Percentiles rank a stretch among this genome's conserved stretches.
Conservation (phyloP, 2,888 invertebrate species). For the Danaus chrysippus region DNA sequence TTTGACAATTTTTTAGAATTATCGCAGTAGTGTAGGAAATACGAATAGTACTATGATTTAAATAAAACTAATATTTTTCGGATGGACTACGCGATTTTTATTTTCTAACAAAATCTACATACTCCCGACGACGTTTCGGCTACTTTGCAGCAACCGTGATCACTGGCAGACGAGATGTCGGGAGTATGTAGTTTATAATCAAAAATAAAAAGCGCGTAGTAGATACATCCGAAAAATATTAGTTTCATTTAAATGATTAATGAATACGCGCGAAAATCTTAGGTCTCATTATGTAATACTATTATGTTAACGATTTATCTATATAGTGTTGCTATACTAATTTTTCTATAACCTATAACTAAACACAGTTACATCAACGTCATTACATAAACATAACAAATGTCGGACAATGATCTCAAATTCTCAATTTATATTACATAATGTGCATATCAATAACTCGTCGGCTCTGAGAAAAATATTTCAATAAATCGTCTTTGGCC, state of each 20-base stretch:
- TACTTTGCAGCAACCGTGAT: no score
- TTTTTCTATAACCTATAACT: background rate
- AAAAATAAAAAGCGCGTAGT: no score
- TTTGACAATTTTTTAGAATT: no score
- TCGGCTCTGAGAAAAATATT: conserved; percentile 13
- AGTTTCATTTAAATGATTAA: background rate
- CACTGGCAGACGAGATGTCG: no score
- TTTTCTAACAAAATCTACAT: background rate
- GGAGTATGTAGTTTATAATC: no score
- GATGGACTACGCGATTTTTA: background rate
- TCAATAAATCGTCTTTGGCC: conserved; percentile 12
- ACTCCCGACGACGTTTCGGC: no score
- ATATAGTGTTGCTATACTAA: no score
- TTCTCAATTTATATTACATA: conserved; percentile 37
- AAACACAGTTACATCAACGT: conserved; percentile 18
- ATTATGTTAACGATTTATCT: background rate
- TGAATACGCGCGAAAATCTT: background rate
- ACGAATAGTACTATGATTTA: no score
- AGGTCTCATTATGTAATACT: background rate
- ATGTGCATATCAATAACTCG: conserved; percentile 41
- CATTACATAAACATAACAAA: conserved; percentile 40
- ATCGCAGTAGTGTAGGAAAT: no score
- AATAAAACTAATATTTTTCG: background rate
- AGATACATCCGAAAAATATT: no score
- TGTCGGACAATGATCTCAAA: conserved; percentile 55